Evolutionary conservation across 35 echinoderm and acorn worm genomes (phyloP).

Genomic region (Apostichopus parvimensis): DNA sequence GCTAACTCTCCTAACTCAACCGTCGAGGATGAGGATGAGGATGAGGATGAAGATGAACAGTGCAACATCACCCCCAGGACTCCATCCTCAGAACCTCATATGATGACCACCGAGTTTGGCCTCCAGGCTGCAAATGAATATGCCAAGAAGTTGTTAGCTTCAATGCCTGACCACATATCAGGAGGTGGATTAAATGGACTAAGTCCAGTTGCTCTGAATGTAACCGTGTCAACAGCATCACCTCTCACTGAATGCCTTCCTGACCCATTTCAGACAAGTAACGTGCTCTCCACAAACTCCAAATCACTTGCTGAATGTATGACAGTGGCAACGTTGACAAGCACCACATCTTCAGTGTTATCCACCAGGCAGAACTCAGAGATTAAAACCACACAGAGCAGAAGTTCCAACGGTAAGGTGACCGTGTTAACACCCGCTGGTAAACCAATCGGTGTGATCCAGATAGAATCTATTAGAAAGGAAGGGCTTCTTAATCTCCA

Average conservation of each 20-base stretch:
- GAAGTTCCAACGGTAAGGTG: constrained; percentile 14
- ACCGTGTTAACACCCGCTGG: constrained; percentile 3
- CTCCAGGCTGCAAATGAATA: constrained; percentile 23
- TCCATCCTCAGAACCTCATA: neutral
- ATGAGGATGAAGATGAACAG: constrained; percentile 21
- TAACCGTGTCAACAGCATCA: neutral
- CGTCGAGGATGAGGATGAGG: neutral
- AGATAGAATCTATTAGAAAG: neutral
- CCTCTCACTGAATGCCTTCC: neutral
- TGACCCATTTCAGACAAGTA: neutral
- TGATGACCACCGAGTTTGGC: neutral
- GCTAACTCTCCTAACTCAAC: neutral
- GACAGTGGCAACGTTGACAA: neutral
- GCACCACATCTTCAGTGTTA: constrained; percentile 1
- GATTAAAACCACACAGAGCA: constrained; percentile 13
- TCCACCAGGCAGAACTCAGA: constrained; percentile 23
- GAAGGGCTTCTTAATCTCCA: neutral
- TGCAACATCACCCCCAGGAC: neutral
- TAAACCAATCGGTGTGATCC: neutral
- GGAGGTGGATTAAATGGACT: neutral
- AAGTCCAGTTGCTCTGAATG: neutral
- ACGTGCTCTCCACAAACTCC: neutral
- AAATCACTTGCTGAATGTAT: neutral
- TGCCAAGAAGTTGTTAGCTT: constrained; percentile 28
- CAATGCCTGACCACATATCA: constrained; percentile 1